phyloP scores from a whole-genome alignment of 2,888 invertebrate genomes.

The Synergus japonicus region DNA sequence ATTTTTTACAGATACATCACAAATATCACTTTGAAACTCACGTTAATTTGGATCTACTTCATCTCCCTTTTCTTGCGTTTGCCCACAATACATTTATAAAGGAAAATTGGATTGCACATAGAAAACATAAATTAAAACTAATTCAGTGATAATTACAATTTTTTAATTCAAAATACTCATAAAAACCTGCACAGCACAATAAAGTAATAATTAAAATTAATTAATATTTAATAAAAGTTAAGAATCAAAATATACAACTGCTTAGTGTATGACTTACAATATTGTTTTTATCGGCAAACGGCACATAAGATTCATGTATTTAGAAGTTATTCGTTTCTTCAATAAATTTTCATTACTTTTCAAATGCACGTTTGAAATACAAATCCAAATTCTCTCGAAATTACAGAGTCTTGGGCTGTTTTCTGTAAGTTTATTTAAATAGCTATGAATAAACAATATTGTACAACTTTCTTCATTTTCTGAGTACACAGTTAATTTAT shows the following conservation, averaged over 20 bases:
- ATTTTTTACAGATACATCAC: background rate
- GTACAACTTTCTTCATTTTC: conserved; percentile 60
- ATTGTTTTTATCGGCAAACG: background rate
- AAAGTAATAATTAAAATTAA: background rate
- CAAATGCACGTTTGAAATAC: background rate
- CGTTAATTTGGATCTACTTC: background rate
- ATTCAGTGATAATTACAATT: conserved; percentile 22
- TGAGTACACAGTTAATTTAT: conserved; percentile 20
- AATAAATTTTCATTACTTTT: background rate
- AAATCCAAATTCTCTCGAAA: conserved; percentile 53
- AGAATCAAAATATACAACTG: conserved; percentile 30
- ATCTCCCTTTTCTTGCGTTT: background rate
- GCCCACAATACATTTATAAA: background rate
- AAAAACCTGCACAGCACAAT: conserved; percentile 34
- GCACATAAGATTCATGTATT: conserved; percentile 12
- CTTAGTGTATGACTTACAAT: background rate
- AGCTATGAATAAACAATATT: conserved; percentile 67
- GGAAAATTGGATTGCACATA: conserved; percentile 23
- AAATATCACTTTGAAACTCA: background rate
- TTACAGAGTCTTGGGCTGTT: conserved; percentile 68
- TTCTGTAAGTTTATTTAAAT: conserved; percentile 64
- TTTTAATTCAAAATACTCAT: conserved; percentile 32
- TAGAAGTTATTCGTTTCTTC: background rate
- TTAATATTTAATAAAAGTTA: conserved; percentile 1
- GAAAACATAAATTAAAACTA: conserved; percentile 33